Evolutionary conservation across 1,140 invertebrate species (phyloP), one percentile per base, ranked within the genome.

Genomic region (Halesus radiatus): DNA sequence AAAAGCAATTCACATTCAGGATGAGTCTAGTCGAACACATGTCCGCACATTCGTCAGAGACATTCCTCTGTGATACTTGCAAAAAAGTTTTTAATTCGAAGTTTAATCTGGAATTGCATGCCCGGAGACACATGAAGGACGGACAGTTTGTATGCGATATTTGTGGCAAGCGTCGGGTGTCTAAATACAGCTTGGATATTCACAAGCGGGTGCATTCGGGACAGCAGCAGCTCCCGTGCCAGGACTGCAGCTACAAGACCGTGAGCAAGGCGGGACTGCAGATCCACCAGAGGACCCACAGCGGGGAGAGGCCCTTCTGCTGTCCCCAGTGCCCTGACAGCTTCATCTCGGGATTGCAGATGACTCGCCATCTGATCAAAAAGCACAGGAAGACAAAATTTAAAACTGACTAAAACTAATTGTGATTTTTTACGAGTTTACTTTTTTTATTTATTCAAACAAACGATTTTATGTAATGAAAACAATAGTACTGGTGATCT

Each of bases 41-140:
- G 74, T 52, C 50, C 20, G 56, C 50, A 54, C 89, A 91, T 84
- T 88, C 86, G 10, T 50, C 50, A 3, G 58, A 77, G 20, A 77
- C 50, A 64, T 77, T 66, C 22, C 20, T 13, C 50, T 77, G 75
- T 13, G 29, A n/a, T 8, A 37, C 29, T 8, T 75, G 72, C 53
- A 56, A 56, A 16, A 75, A 75, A 15, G 32, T 16, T 32, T 75
- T 75, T 15, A 56, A n/a, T 29, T 29, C 72, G 3, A 75, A 75
- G 32, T 56, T 58, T 1, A 18, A 56, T 58, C 29, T 75, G 23
- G 54, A 60, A n/a, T 32, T 23, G n/a, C 72, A 75, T 18, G 22
- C 54, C 15, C 56, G 32, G 54, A 37, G 72, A 29, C 72, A 75
- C 32, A 7, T 58, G 18, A 75, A 37, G 29, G 72, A 75, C 37